phyloP scores from a whole-genome alignment of 2,797 vertebrate species.

The Poecilia picta region DNA sequence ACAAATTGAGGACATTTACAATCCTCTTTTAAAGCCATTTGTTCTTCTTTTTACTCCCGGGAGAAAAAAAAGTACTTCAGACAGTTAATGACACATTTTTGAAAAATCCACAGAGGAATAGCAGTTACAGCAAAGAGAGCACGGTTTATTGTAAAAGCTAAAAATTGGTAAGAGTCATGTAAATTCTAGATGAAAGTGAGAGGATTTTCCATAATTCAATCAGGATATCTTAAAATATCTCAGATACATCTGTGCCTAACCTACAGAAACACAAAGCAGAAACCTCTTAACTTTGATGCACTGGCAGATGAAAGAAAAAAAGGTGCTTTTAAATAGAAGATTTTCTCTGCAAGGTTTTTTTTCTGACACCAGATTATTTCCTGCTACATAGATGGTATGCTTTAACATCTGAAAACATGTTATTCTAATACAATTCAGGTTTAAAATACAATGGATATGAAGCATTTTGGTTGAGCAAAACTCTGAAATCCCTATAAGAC shows the following conservation, averaged over 20 bases:
- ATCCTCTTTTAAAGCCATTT: background rate
- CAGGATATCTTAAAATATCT: background rate
- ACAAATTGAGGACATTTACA: constrained; percentile 1
- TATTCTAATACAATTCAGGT: background rate
- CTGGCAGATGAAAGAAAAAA: background rate
- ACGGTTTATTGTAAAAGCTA: background rate
- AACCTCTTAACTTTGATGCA: background rate
- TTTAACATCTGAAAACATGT: background rate
- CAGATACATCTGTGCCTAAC: background rate
- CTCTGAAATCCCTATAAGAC: constrained; percentile 20
- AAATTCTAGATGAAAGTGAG: constrained; percentile 2
- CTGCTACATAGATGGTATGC: background rate
- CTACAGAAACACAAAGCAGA: background rate
- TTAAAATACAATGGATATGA: background rate
- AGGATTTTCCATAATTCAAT: background rate
- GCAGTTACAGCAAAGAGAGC: background rate
- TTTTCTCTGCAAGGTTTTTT: background rate
- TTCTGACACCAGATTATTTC: background rate
- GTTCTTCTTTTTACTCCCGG: background rate
- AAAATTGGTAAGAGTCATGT: background rate
- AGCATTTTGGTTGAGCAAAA: constrained; percentile 24
- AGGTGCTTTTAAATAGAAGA: background rate
- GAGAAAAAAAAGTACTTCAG: background rate
- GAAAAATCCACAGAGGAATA: background rate
- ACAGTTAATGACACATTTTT: constrained; percentile 1